Conservation (phyloP, 2,113 vertebrate genomes). For the Melanerpes formicivorus region DNA sequence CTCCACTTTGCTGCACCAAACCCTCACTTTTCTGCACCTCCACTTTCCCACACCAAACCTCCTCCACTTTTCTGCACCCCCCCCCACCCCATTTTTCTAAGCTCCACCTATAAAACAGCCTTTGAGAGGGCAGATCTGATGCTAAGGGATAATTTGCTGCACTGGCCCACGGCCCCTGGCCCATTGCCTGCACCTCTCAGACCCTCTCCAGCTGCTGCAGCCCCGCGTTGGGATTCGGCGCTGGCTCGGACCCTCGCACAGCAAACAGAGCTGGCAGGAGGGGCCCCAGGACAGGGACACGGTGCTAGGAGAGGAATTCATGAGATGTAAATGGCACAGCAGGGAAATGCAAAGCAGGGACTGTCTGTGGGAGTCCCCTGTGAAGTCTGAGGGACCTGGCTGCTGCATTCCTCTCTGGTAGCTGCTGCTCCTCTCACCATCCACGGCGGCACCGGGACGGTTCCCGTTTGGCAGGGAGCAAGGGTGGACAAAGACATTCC, state of each 20-base stretch:
- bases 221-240: accelerated
- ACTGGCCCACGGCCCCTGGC: background rate
- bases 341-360: constrained; percentile 24
- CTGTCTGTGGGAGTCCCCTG: background rate
- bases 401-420: background rate
- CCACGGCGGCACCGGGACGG: accelerated
- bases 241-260: background rate
- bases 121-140: background rate
- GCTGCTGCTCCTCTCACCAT: background rate
- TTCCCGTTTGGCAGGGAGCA: background rate
- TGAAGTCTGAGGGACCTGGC: background rate
- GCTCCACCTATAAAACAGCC: background rate
- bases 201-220: background rate
- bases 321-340: constrained; percentile 48
- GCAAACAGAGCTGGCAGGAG: background rate
- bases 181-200: background rate
- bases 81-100: background rate
- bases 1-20: background rate
- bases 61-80: background rate
- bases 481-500: constrained; percentile 8
- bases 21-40: background rate
- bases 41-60: background rate
- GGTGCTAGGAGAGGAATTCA: background rate
- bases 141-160: background rate
- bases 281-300: background rate